Conservation (phyloP, 1,140 invertebrate species). For the Drosophila repletoides region DNA sequence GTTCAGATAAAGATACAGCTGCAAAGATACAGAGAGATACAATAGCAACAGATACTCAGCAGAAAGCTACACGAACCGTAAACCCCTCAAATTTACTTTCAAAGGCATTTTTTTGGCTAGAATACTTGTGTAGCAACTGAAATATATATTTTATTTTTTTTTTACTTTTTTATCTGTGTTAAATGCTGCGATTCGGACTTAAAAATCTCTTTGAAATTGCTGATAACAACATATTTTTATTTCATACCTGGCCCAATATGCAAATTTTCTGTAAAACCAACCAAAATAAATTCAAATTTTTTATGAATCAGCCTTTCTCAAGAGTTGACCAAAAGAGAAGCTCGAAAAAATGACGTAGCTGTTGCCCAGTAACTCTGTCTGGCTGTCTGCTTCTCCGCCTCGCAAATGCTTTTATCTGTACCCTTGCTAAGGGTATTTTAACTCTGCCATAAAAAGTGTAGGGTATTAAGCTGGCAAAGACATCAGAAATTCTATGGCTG, state of each 20-base stretch:
- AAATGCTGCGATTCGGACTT: conserved; percentile 1
- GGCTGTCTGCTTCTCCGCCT: too few relatives aligned
- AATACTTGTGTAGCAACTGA: not conserved
- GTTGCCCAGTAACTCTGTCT: conserved; percentile 8
- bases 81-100: conserved; percentile 18
- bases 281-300: conserved; percentile 69
- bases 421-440: too few relatives aligned
- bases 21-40: not conserved
- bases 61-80: conserved; percentile 31
- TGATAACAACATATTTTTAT: too few relatives aligned
- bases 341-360: conserved; percentile 33
- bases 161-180: not conserved
- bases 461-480: too few relatives aligned
- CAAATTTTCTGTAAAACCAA: conserved; percentile 61
- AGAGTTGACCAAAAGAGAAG: conserved; percentile 42
- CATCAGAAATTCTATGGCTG: too few relatives aligned
- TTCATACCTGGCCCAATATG: conserved; percentile 48
- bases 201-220: conserved; percentile 12
- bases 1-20: conserved; percentile 12
- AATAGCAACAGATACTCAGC: not conserved
- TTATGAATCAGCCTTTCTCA: conserved; percentile 69
- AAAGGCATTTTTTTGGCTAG: not conserved
- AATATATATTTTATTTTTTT: not conserved
- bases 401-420: too few relatives aligned
- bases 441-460: too few relatives aligned